Evolutionary conservation across 2,113 vertebrate species (phyloP), one percentile per base, ranked within the genome.

Genomic region (Acanthochromis polyacanthus): DNA sequence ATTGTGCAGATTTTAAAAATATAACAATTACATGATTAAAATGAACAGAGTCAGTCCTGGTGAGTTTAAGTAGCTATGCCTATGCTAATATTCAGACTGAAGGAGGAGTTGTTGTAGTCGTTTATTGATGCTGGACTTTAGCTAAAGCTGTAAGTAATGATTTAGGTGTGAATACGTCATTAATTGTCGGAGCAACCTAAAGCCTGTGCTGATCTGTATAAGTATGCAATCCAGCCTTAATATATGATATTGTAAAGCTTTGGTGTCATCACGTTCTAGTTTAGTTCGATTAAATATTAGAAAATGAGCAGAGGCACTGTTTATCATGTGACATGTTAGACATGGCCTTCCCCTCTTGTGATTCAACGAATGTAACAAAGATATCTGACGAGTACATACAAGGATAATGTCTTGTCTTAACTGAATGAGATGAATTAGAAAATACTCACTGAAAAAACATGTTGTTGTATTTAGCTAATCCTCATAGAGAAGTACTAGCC

Each of bases 321-420:
- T 55, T 0, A 69, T 87, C 62, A 81, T 81, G 74, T 83, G 82
- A 90, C 77, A 72, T 68, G 23, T 63, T 56, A 74, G 48, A 32
- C n/a, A 11, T 14, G 4, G 3, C 12, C 4, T 50, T n/a, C 5
- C 57, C 30, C 57, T 80, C 16, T 48, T 67, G 66, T 53, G 9
- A 36, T 19, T 43, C 17, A 45, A 20, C 58, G 32, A 36, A 38
- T 32, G 8, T 43, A 4, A 58, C 43, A 28, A 51, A 10, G 9
- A 7, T 36, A 1, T 9, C 20, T n/a, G 16, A 40, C 16, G 8
- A 15, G 10, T 10, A 22, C 15, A 32, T 1, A 52, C 1, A 11
- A 8, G 11, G 8, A 46, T 11, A 16, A 15, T 2, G 12, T 25
- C 57, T 3, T 23, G 10, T 10, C 32, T 36, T 9, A 10, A 8